These are phyloP conservation scores for Mobula birostris DNA, from an alignment of 2,113 vertebrate genomes.

Conservation along the genomic window DNA sequence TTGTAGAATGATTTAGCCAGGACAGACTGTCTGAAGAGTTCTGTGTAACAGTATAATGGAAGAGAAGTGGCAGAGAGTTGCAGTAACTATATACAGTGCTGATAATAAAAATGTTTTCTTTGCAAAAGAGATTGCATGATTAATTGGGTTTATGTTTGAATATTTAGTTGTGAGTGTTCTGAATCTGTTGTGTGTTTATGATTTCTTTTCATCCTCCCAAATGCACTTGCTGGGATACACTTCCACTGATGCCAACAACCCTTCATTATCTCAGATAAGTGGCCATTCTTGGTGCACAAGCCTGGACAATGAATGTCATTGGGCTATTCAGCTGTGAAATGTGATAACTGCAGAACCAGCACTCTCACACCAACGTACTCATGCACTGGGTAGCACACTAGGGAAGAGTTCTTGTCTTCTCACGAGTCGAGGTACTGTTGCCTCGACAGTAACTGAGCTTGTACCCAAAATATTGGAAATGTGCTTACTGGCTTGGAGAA, in stretches of 20 bases:
- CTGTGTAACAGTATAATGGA: background rate
- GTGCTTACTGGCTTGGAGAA: background rate
- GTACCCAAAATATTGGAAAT: background rate
- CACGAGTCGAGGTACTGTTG: background rate
- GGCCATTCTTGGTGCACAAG: background rate
- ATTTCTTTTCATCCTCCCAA: background rate
- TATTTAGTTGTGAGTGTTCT: slow-evolving; percentile 7
- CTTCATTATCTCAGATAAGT: background rate
- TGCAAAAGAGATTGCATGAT: background rate
- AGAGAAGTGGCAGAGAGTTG: background rate
- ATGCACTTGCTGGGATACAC: background rate
- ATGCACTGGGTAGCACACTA: background rate
- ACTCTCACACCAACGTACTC: background rate
- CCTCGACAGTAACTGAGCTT: background rate
- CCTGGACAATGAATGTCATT: background rate
- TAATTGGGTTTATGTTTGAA: background rate
- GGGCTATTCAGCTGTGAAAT: background rate
- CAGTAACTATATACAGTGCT: background rate
- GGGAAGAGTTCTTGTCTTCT: background rate
- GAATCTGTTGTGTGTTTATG: background rate
- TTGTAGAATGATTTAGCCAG: background rate
- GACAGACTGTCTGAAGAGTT: background rate
- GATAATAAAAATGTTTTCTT: background rate
- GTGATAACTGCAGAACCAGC: background rate
- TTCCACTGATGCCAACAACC: background rate